Evolutionary conservation across 2,888 invertebrate genomes (phyloP), one percentile per base, ranked within the genome.

Genomic region (Baronia brevicornis): DNA sequence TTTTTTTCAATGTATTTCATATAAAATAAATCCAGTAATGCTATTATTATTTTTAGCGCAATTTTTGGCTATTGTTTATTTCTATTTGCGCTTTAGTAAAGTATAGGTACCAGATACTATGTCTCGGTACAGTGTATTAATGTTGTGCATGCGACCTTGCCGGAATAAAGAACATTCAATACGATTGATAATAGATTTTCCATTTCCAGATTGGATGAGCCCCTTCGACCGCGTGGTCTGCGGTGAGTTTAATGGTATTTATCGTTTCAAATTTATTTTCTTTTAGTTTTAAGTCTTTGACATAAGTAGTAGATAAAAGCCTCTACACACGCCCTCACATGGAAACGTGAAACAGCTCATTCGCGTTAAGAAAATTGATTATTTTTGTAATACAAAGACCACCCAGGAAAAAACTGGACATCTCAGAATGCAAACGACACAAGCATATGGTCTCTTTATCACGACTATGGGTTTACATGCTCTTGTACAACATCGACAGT

Each of bases 201-300:
- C 78, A 84, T 86, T 91, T 91, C 75, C 91, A 95, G 94, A 95
- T 89, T 95, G 94, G 94, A 95, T 95, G 93, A 94, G 92, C 87
- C 94, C 94, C 71, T 95, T 94, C 86, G 94, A 95, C 88, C 90
- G 94, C 86, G 94, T 95, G 86, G 94, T 95, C 85, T 95, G 94
- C 89, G 94, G 94, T 91, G 92, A 94, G 92, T 94, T 92, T 77
- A 90, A 90, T 89, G 91, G 91, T 91, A 90, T 88, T 90, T 89
- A 88, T 84, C 80, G 79, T 85, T 87, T 87, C 77, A 78, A 75
- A 72, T 85, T 86, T 85, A 78, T 85, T 85, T 84, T 85, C 70
- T 84, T 85, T 85, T 80, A 78, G 69, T 78, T 80, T 63, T 78
- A 82, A 82, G 73, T 68, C 57, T 63, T 60, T 65, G 67, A 48